Conservation (phyloP, 1,140 invertebrate genomes). For the Ruditapes philippinarum region DNA sequence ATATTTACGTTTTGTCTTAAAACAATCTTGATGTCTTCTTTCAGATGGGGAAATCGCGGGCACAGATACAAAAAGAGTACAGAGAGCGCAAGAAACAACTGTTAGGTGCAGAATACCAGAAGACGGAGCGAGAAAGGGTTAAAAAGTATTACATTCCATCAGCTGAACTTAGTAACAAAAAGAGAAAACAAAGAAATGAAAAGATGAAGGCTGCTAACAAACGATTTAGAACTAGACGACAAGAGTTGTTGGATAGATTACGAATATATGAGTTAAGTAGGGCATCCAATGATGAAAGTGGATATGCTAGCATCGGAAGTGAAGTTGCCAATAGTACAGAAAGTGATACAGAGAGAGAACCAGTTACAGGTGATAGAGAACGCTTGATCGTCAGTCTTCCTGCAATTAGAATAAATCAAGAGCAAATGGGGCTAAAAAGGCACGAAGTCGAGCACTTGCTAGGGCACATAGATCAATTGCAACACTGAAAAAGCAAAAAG, state of each 20-base stretch:
- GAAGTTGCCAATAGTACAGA: too few relatives aligned
- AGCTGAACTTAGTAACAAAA: not conserved
- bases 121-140: constrained; percentile 4
- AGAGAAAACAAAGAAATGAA: not conserved
- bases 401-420: not conserved
- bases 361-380: not conserved
- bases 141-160: constrained; percentile 12
- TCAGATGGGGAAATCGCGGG: constrained; percentile 8
- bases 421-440: not conserved
- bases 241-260: too few relatives aligned
- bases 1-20: not conserved
- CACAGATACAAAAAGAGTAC: not conserved
- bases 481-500: not conserved
- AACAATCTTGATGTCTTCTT: too few relatives aligned
- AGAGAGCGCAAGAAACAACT: not conserved
- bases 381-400: not conserved
- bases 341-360: too few relatives aligned
- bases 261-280: too few relatives aligned
- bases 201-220: not conserved
- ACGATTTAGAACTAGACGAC: not conserved
- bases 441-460: not conserved
- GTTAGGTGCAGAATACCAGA: not conserved
- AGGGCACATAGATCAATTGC: not conserved
- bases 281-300: not conserved
- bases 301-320: constrained; percentile 18